Evolutionary conservation across 2,888 invertebrate genomes (phyloP).

Genomic region (Rhamnusium bicolor): DNA sequence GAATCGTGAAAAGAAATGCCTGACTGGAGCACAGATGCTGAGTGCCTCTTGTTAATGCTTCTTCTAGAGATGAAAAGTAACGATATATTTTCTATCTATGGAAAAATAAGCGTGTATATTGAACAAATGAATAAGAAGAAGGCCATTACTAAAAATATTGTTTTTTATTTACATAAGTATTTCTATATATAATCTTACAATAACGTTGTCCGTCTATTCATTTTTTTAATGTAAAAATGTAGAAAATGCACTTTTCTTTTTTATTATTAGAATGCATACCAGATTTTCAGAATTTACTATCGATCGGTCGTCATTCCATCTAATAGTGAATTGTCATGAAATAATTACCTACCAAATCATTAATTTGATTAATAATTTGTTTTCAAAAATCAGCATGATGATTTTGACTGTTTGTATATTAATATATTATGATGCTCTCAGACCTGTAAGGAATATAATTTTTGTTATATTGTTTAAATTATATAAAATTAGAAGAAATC

Average conservation of each 20-base stretch:
- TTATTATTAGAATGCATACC: background rate
- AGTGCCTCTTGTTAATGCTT: background rate
- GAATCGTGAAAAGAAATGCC: background rate
- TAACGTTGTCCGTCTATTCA: background rate
- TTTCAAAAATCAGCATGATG: background rate
- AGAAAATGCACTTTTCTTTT: background rate
- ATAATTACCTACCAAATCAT: background rate
- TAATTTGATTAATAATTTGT: background rate
- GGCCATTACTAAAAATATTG: background rate
- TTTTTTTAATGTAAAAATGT: background rate
- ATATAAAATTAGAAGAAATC: too few species aligned
- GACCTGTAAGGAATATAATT: background rate
- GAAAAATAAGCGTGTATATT: background rate
- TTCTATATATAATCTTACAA: background rate
- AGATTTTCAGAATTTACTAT: background rate
- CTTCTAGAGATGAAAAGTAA: background rate
- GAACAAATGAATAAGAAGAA: background rate
- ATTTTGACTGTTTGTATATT: background rate
- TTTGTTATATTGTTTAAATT: too few species aligned
- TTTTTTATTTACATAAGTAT: background rate
- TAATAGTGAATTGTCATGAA: background rate
- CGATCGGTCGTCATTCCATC: background rate
- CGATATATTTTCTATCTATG: background rate
- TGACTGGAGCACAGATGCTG: background rate
- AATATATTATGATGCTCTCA: background rate